Percentiles rank a stretch among this genome's conserved stretches.
These are phyloP conservation scores for Daubentonia madagascariensis DNA, from an alignment of 2,113 vertebrate species.

Conservation along the genomic window DNA sequence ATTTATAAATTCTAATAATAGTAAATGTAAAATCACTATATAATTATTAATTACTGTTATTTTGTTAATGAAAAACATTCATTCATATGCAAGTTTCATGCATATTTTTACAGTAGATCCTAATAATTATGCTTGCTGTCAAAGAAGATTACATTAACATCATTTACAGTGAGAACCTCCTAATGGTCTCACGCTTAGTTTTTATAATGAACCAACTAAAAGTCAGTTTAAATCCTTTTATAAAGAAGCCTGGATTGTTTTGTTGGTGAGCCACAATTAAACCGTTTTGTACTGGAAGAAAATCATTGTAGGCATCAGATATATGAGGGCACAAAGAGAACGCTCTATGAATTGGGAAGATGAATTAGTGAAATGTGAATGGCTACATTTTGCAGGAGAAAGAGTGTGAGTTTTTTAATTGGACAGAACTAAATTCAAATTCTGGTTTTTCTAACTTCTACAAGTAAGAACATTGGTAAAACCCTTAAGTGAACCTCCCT, in stretches of 20 bases:
- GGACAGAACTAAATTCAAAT: background rate
- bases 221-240: background rate
- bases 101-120: background rate
- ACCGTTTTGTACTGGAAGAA: background rate
- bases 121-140: background rate
- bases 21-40: background rate
- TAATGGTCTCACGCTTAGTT: background rate
- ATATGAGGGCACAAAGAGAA: background rate
- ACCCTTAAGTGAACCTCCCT: background rate
- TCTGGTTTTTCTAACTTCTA: background rate
- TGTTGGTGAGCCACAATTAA: background rate
- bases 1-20: background rate
- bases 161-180: background rate
- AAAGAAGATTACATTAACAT: background rate
- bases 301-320: background rate
- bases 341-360: background rate
- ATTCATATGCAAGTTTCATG: background rate
- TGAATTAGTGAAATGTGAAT: background rate
- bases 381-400: background rate
- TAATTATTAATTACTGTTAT: background rate
- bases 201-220: background rate
- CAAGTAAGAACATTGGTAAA: background rate
- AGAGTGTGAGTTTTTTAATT: background rate
- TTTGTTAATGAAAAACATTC: background rate
- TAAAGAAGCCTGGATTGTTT: background rate